Evolutionary conservation across 2,113 vertebrate genomes (phyloP).

Genomic region (Thinocorus orbignyianus): DNA sequence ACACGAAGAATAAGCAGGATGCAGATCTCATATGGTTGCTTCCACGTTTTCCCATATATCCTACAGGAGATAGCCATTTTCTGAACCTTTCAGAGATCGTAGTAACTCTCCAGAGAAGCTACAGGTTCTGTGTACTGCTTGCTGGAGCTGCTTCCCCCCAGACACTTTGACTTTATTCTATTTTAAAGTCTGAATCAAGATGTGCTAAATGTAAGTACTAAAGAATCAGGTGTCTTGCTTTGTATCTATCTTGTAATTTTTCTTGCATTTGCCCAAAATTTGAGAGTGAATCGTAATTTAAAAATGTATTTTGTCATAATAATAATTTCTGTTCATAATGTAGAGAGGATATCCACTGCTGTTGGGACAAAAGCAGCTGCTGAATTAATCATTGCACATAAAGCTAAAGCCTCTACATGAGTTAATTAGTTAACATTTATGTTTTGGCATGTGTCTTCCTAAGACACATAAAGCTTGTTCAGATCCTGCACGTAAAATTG

Average conservation of each 20-base stretch:
- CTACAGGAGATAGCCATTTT: background rate
- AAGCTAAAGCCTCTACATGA: background rate
- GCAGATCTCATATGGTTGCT: background rate
- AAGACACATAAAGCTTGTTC: background rate
- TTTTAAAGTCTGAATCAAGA: background rate
- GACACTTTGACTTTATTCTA: background rate
- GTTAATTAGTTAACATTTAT: background rate
- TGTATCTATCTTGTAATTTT: rapidly evolving
- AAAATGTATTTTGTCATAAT: background rate
- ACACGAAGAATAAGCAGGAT: background rate
- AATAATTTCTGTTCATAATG: background rate
- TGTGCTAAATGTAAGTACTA: background rate
- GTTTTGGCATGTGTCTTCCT: background rate
- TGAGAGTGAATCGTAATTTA: background rate
- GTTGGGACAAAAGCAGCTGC: background rate
- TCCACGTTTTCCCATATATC: background rate
- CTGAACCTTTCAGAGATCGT: background rate
- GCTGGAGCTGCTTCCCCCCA: background rate
- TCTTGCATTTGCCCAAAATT: background rate
- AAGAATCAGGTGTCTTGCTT: background rate
- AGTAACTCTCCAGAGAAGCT: background rate
- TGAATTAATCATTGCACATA: background rate
- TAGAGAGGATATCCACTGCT: background rate
- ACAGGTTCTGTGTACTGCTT: rapidly evolving
- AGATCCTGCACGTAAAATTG: background rate